Percentiles rank a stretch among this genome's conserved stretches.
Evolutionary conservation across 1,140 invertebrate genomes (phyloP).

Genomic region (Camponotus pennsylvanicus): DNA sequence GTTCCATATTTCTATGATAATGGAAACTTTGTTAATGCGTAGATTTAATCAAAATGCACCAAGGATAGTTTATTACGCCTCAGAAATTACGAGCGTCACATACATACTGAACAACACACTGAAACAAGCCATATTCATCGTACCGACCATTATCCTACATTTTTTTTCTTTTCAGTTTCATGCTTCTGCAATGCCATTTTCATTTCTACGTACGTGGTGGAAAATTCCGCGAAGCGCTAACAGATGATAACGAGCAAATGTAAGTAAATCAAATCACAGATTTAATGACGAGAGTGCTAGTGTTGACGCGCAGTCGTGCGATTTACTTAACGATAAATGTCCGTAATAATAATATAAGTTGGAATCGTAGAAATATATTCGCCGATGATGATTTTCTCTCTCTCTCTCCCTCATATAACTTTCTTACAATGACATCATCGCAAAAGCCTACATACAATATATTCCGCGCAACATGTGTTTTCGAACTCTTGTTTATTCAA

Average conservation of each 20-base stretch:
- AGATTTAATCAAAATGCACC: slow-evolving; percentile 49
- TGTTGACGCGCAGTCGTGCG: slow-evolving; percentile 22
- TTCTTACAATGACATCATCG: not conserved
- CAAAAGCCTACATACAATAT: not conserved
- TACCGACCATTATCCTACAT: slow-evolving; percentile 8
- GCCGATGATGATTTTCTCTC: not conserved
- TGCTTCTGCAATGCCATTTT: slow-evolving; percentile 41
- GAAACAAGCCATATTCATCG: slow-evolving; percentile 43
- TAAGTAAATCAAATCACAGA: slow-evolving; percentile 45
- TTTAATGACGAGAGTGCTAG: slow-evolving; percentile 52
- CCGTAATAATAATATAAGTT: not conserved
- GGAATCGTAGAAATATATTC: not conserved
- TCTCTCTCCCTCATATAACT: not conserved
- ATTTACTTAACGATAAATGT: slow-evolving; percentile 44
- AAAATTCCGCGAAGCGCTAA: slow-evolving; percentile 43
- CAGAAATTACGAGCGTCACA: slow-evolving; percentile 23
- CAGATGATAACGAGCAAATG: slow-evolving; percentile 54
- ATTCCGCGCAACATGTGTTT: slow-evolving; percentile 11
- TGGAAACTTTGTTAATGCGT: slow-evolving; percentile 44
- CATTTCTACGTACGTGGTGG: not conserved
- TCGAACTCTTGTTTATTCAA: not conserved
- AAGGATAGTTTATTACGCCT: slow-evolving; percentile 44
- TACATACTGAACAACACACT: not conserved
- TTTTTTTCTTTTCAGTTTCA: slow-evolving; percentile 31
- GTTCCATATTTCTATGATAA: slow-evolving; percentile 40